A percentile compares a stretch with the other conserved stretches of the same genome.
phyloP scores from a whole-genome alignment of 2,797 vertebrate species.

The Vespertilio murinus region DNA sequence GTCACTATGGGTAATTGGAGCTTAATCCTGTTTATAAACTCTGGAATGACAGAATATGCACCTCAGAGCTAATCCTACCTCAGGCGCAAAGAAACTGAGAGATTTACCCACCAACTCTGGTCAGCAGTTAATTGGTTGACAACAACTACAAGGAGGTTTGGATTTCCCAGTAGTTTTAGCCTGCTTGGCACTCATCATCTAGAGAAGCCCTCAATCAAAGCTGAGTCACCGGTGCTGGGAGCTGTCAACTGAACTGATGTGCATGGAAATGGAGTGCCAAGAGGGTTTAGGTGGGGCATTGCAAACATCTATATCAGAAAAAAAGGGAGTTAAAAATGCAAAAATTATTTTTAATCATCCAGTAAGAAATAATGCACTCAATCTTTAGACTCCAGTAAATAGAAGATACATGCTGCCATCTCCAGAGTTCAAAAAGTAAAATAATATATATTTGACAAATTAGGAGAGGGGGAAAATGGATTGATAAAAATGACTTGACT shows the following conservation, averaged over 20 bases:
- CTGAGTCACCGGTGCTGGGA: background rate
- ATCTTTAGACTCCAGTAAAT: background rate
- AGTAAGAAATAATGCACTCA: background rate
- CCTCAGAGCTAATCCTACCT: background rate
- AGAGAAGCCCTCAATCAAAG: background rate
- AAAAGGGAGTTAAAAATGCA: background rate
- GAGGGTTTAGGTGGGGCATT: background rate
- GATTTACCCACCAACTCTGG: background rate
- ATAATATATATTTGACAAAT: background rate
- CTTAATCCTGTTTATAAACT: background rate
- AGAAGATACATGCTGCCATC: background rate
- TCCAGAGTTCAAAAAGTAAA: background rate
- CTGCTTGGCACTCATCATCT: background rate
- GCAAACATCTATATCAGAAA: background rate
- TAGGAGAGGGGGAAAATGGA: background rate
- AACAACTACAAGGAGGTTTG: background rate
- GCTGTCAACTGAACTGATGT: background rate
- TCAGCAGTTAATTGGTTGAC: background rate
- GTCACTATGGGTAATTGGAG: background rate
- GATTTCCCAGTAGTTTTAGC: background rate
- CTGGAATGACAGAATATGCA: background rate
- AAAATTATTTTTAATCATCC: background rate
- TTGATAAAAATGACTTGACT: background rate
- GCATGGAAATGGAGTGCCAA: background rate
- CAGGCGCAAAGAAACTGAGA: background rate